Percentiles rank a stretch among this genome's conserved stretches.
phyloP scores from a whole-genome alignment of 1,140 invertebrate species.

The Lasioglossum albipes region DNA sequence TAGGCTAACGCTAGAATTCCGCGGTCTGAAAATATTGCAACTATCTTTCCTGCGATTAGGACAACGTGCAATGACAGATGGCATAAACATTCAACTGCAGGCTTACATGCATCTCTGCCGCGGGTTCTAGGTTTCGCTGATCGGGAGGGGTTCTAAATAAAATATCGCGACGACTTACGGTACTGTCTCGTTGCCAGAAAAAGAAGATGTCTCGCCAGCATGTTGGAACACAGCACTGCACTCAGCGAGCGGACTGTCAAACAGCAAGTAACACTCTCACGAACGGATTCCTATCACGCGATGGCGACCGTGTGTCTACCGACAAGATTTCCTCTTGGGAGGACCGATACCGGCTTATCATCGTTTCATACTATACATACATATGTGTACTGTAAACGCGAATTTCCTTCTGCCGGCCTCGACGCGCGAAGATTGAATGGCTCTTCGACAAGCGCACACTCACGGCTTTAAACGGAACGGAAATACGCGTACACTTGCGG shows the following conservation, averaged over 20 bases:
- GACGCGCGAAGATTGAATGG: conserved; percentile 9
- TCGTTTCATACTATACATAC: neutral
- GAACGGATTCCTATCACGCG: conserved; percentile 47
- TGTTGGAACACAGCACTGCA: conserved; percentile 47
- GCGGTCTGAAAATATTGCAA: no score
- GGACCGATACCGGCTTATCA: conserved; percentile 56
- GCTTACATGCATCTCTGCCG: no score
- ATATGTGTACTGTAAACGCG: conserved; percentile 20
- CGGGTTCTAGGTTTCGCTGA: no score
- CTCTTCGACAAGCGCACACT: neutral
- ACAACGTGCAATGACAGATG: no score
- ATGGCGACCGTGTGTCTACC: conserved; percentile 75
- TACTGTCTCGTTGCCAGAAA: conserved; percentile 75
- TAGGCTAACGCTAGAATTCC: no score
- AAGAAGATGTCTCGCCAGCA: conserved; percentile 76
- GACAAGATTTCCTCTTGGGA: conserved; percentile 62
- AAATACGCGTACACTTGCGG: neutral
- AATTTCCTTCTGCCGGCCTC: conserved; percentile 9
- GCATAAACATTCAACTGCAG: no score
- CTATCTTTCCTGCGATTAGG: no score
- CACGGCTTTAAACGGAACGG: neutral
- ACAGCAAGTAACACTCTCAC: conserved; percentile 32
- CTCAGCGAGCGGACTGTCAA: conserved; percentile 21
- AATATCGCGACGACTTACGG: conserved; percentile 67
- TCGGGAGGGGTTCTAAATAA: no score